Conservation (phyloP, 2,113 vertebrate genomes). For the Rhineura floridana region DNA sequence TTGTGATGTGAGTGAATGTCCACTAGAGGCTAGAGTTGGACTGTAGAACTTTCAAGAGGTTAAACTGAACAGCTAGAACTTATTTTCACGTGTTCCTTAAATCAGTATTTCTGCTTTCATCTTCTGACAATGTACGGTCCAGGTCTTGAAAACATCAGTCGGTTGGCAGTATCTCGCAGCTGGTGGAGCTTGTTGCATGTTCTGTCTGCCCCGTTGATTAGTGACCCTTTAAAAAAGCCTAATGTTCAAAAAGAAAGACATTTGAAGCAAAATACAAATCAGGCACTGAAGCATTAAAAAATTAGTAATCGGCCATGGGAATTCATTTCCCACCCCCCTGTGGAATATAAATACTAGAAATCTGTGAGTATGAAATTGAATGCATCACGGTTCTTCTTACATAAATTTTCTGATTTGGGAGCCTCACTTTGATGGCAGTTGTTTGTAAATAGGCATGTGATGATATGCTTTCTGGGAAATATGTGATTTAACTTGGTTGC, state of each 20-base stretch:
- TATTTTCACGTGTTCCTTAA: not conserved
- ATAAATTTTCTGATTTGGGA: not conserved
- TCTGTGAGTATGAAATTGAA: not conserved
- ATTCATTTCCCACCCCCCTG: rapidly evolving
- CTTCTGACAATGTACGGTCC: slow-evolving; percentile 2
- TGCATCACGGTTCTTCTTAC: not conserved
- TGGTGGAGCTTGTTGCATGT: slow-evolving; percentile 14
- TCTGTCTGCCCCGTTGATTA: rapidly evolving
- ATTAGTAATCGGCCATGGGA: not conserved
- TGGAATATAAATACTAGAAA: slow-evolving; percentile 1
- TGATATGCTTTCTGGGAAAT: slow-evolving; percentile 25
- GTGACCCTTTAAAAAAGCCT: not conserved
- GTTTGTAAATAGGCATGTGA: slow-evolving; percentile 8
- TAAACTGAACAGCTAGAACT: slow-evolving; percentile 1
- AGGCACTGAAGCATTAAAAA: not conserved
- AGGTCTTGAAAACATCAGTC: not conserved
- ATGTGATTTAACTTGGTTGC: not conserved
- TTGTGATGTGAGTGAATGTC: slow-evolving; percentile 21
- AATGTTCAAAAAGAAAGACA: not conserved
- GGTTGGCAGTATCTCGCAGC: not conserved
- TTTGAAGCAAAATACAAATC: not conserved
- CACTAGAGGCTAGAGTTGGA: slow-evolving; percentile 14
- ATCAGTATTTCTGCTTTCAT: not conserved
- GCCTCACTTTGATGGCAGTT: not conserved
- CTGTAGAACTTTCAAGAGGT: not conserved